Base-by-base conservation (phyloP, 2,113 vertebrate species). In the Neogobius melanostomus region DNA sequence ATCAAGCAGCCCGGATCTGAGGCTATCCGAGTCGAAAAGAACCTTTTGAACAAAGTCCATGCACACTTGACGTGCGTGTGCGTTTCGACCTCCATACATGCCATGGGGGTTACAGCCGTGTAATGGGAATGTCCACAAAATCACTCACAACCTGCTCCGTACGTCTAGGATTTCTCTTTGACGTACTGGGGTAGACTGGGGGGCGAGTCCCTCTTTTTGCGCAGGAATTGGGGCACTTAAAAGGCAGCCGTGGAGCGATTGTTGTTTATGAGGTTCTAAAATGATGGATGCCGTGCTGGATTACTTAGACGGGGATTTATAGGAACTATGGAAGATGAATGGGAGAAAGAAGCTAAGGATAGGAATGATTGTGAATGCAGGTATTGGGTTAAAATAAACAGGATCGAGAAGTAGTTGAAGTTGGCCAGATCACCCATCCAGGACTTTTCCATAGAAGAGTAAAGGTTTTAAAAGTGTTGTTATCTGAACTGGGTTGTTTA, bases 111-210 rank as follows among this genome's bases (percentile, higher is more conserved):
- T 82, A 84, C 69, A 68, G 75, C 36, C 65, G 50, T 87, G 82
- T 82, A 79, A 84, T 82, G 76, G 72, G 72, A 82, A 87, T 77
- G 84, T 84, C 53, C 68, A 75, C 72, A 74, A n/a, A 74, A 88
- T 87, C 75, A 84, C 53, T 84, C 75, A 79, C 76, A 42, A 69
- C 56, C 56, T 49, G 66, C 51, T 21, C 2, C 6, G 17, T 56
- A 67, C 21, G 42, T 71, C 75, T 74, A 73, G 43, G 61, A 16
- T 71, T 72, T 81, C 56, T 83, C 42, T 63, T 71, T 70, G 73
- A 81, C 48, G 52, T 16, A 28, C 0, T 6, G 0, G 15, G 64
- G 42, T 47, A 49, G 21, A n/a, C 28, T 0, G 9, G 0, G 21
- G 21, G 15, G 11, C 4, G 5, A 0, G 36, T 69, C 49, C 68